Percentiles rank a stretch among this genome's conserved stretches.
Evolutionary conservation across 1,140 invertebrate species (phyloP).

Genomic region (Trinorchestia longiramus): DNA sequence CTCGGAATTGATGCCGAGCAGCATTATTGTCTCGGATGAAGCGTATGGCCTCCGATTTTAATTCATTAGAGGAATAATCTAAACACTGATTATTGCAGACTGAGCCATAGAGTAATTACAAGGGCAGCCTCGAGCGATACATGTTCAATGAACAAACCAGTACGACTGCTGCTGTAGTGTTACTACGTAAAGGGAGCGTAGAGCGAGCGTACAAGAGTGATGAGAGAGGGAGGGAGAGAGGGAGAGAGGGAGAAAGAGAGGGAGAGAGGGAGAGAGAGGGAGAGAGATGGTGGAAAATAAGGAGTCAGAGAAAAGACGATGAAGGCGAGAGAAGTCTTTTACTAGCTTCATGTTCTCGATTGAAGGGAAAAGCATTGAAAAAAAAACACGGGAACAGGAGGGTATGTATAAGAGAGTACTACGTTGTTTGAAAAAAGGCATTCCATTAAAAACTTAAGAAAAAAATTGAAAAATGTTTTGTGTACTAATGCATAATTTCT

Average conservation of each 20-base stretch:
- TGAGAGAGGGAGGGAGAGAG: background rate
- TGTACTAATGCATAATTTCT: background rate
- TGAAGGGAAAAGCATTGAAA: background rate
- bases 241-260: background rate
- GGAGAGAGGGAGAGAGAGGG: background rate
- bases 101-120: background rate
- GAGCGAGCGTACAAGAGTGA: background rate
- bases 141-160: background rate
- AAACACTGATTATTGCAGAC: background rate
- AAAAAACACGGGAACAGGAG: background rate
- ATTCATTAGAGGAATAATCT: background rate
- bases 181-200: conserved; percentile 7
- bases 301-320: background rate
- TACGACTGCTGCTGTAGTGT: background rate
- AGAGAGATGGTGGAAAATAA: background rate
- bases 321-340: background rate
- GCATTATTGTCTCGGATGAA: background rate
- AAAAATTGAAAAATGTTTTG: background rate
- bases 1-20: background rate
- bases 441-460: background rate
- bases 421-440: background rate
- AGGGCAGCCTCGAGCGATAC: background rate
- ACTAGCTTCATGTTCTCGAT: background rate
- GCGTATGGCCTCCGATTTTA: background rate
- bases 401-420: background rate